Conservation (phyloP, 2,888 invertebrate species). For the Antheraea yamamai region DNA sequence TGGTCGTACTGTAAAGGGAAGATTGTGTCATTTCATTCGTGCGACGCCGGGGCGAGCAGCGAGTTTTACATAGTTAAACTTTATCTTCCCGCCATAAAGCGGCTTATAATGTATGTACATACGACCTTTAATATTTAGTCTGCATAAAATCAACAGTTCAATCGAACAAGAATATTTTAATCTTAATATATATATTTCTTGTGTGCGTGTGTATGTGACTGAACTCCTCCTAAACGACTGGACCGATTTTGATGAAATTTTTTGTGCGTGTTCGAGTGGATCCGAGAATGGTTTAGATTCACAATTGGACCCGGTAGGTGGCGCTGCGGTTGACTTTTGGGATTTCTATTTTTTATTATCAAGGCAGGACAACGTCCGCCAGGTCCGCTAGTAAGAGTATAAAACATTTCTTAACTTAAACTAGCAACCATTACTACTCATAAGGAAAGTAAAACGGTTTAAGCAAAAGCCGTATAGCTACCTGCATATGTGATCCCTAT, state of each 20-base stretch:
- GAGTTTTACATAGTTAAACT: background rate
- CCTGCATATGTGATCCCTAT: conserved; percentile 16
- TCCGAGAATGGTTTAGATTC: too few species aligned
- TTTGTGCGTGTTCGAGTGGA: too few species aligned
- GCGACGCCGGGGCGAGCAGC: too few species aligned
- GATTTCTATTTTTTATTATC: too few species aligned
- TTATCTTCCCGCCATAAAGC: background rate
- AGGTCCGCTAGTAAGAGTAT: background rate
- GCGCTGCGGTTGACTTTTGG: too few species aligned
- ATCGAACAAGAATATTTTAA: background rate
- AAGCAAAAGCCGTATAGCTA: background rate
- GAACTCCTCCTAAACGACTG: too few species aligned
- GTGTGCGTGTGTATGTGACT: too few species aligned
- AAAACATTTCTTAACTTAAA: background rate
- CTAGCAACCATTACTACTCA: background rate
- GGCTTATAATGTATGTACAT: background rate
- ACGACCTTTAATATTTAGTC: background rate
- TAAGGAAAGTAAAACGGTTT: background rate
- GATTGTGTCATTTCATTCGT: background rate
- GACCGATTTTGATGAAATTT: too few species aligned
- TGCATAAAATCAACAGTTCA: background rate
- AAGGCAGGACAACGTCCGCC: too few species aligned
- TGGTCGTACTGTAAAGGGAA: background rate
- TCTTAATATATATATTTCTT: too few species aligned
- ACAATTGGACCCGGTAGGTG: too few species aligned